Evolutionary conservation across 2,797 vertebrate genomes (phyloP), one percentile per base, ranked within the genome.

Genomic region (Muscicapa striata): DNA sequence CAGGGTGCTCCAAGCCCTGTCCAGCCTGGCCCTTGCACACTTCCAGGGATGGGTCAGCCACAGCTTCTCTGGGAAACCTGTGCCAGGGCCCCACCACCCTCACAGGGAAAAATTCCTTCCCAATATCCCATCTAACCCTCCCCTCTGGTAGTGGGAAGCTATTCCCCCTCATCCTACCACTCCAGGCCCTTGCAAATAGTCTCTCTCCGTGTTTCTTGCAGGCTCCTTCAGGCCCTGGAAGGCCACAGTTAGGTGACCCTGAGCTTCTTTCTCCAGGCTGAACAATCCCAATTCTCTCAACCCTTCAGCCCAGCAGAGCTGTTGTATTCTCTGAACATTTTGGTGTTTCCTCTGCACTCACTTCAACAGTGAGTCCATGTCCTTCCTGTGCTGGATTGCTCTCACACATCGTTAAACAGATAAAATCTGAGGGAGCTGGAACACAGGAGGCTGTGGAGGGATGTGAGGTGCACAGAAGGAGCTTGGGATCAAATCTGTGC

Each of bases 1-100:
- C 38, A 64, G 19, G 5, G 0, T 51, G 15, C 27, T 57, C 43
- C 27, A 43, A 72, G 12, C 3, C 30, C 2, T 4, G 1, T 45
- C 54, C 14, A 36, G 0, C 38, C 19, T n/a, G 19, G 32, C 32
- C 34, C 19, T 57, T 13, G 15, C 0, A 9, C 8, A 36, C 22
- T 72, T 2, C 36, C 58, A 78, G 43, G 17, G 21, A 63, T 41
- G 21, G 41, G 32, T 26, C 30, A 86, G 43, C 16, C 34, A 55
- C 69, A 48, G 14, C 20, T 69, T 2, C 30, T 55, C 21, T 70
- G 21, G 34, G 3, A 1, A 70, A 0, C 9, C 27, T 72, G 22
- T 64, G 32, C 27, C 27, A 29, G 27, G 27, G 19, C 13, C 43
- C 51, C 2, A 0, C 7, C 19, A n/a, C 38, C 15, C 19, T 79